These are phyloP conservation scores for Chiloscyllium punctatum DNA, from an alignment of 2,797 vertebrate species.

Conservation along the genomic window DNA sequence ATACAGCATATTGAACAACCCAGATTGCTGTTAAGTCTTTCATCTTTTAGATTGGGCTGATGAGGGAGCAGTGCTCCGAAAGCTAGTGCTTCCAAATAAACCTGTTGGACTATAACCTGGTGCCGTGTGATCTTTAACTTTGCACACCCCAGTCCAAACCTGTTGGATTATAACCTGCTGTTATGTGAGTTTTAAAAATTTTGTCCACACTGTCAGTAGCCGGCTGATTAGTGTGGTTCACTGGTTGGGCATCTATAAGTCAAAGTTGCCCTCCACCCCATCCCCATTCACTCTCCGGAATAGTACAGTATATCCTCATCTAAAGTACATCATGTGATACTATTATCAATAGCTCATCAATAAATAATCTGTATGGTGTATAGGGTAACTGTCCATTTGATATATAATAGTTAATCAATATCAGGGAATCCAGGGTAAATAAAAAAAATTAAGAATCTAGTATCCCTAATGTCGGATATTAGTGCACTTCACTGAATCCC, in stretches of 20 bases:
- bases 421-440: not conserved
- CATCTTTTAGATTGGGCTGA: too few species aligned
- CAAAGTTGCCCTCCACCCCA: not conserved
- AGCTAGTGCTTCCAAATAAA: too few species aligned
- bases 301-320: not conserved
- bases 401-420: not conserved
- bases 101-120: too few species aligned
- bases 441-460: not conserved
- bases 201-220: not conserved
- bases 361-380: not conserved
- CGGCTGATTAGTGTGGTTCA: not conserved
- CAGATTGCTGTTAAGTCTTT: too few species aligned
- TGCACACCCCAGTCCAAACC: too few species aligned
- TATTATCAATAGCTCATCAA: not conserved
- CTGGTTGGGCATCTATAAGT: not conserved
- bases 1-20: too few species aligned
- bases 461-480: not conserved
- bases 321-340: not conserved
- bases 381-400: not conserved
- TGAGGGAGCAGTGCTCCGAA: too few species aligned
- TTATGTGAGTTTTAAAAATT: too few species aligned
- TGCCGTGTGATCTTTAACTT: too few species aligned
- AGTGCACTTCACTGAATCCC: not conserved
- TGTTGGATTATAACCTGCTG: too few species aligned
- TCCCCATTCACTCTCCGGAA: too few species aligned